Conservation (phyloP, 2,888 invertebrate species). For the Calameuta pallipes region DNA sequence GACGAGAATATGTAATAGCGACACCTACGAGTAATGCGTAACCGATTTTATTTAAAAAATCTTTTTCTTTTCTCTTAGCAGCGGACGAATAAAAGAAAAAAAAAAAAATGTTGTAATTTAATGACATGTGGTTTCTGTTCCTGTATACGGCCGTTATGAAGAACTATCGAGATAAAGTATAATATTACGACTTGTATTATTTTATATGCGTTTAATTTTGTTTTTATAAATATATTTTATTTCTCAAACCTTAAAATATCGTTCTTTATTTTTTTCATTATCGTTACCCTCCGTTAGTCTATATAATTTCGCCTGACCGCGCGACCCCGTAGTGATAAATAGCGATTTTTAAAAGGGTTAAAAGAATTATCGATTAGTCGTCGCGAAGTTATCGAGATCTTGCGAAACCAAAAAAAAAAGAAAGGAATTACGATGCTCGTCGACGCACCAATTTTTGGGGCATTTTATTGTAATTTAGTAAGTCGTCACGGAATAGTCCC, state of each 20-base stretch:
- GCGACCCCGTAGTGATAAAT: neutral
- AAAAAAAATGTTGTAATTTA: constrained; percentile 30
- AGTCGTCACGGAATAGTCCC: constrained; percentile 41
- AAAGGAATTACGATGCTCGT: neutral
- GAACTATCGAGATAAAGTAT: constrained; percentile 37
- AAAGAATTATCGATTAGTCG: neutral
- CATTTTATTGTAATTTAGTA: constrained; percentile 54
- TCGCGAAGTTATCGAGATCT: neutral
- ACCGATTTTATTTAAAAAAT: neutral
- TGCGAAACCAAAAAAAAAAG: neutral
- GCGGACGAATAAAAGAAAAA: constrained; percentile 15
- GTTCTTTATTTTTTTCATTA: constrained; percentile 15
- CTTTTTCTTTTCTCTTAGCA: constrained; percentile 15
- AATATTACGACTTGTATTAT: constrained; percentile 60
- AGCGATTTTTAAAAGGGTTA: neutral
- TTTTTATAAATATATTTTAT: constrained; percentile 66
- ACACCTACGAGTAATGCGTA: neutral
- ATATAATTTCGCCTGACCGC: neutral
- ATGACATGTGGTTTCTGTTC: constrained; percentile 58
- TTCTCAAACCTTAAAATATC: constrained; percentile 43
- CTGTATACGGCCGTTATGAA: constrained; percentile 47
- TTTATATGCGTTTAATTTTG: constrained; percentile 63
- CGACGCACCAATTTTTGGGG: constrained; percentile 37
- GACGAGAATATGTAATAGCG: neutral
- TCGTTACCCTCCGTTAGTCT: constrained; percentile 24